Conservation (phyloP, 2,113 vertebrate species). For the Neogobius melanostomus region DNA sequence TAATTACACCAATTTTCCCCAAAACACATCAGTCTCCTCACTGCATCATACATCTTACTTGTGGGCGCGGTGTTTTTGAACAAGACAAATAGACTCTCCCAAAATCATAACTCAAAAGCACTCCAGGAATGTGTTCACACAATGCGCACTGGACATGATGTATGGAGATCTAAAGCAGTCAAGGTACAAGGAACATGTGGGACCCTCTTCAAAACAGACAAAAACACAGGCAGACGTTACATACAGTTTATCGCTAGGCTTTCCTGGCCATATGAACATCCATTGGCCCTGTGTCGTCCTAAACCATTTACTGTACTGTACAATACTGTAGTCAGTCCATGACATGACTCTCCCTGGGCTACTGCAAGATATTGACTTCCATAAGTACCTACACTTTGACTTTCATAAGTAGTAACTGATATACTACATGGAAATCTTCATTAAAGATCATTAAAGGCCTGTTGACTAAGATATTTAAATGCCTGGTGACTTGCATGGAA, state of each 20-base stretch:
- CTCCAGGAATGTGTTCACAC: slow-evolving; percentile 9
- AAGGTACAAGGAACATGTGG: neutral
- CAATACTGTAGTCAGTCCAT: neutral
- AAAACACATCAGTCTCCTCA: slow-evolving; percentile 20
- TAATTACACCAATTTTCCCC: slow-evolving; percentile 24
- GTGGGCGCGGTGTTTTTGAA: slow-evolving; percentile 4
- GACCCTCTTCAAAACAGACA: neutral
- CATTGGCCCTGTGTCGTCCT: neutral
- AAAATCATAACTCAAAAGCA: slow-evolving; percentile 15
- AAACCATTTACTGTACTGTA: neutral
- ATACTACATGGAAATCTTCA: neutral
- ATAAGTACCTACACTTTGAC: neutral
- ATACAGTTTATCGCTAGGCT: neutral
- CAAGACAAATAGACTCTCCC: slow-evolving; percentile 15
- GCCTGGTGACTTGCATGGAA: neutral
- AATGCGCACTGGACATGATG: slow-evolving; percentile 8
- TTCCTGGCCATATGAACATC: neutral
- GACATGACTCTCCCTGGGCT: neutral
- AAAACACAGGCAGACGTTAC: neutral
- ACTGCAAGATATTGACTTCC: neutral
- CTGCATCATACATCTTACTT: slow-evolving; percentile 20
- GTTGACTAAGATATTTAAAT: too few species aligned
- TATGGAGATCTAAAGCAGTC: slow-evolving; percentile 3
- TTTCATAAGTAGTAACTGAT: neutral
- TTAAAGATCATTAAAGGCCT: neutral